These are phyloP conservation scores for Hemibagrus guttatus DNA, from an alignment of 2,797 vertebrate species.

Conservation along the genomic window DNA sequence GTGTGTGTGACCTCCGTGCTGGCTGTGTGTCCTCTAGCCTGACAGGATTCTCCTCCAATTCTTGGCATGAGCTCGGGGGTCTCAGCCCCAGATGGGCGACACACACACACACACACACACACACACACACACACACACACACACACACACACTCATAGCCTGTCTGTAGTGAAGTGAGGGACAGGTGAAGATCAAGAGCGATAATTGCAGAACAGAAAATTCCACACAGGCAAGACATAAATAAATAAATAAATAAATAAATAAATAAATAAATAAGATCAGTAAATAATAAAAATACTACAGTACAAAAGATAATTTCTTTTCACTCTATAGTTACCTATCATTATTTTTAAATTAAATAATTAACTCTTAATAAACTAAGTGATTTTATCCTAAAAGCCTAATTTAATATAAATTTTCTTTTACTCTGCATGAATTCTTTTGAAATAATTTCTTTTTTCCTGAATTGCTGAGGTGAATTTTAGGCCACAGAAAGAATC, in stretches of 20 bases:
- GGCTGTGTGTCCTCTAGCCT: slow-evolving; percentile 62
- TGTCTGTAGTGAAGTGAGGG: neutral
- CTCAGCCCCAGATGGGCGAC: slow-evolving; percentile 62
- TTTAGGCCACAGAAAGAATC: neutral
- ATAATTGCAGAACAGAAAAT: neutral
- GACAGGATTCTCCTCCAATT: slow-evolving; percentile 63
- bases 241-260: neutral
- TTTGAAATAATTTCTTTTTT: neutral
- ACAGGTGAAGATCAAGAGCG: neutral
- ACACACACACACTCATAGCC: slow-evolving; percentile 46
- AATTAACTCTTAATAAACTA: neutral
- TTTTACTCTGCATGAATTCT: no score
- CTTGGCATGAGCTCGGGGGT: slow-evolving; percentile 58
- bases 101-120: slow-evolving; percentile 36
- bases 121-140: slow-evolving; percentile 46
- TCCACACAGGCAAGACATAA: neutral
- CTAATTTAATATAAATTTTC: neutral
- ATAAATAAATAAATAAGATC: neutral
- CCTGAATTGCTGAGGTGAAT: neutral
- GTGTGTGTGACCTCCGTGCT: slow-evolving; percentile 50
- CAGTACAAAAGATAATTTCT: neutral
- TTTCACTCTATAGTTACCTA: neutral
- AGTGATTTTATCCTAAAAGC: neutral
- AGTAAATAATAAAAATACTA: neutral
- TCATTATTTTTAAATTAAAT: neutral